phyloP scores from a whole-genome alignment of 2,113 vertebrate species.

The Chaetodon trifascialis region DNA sequence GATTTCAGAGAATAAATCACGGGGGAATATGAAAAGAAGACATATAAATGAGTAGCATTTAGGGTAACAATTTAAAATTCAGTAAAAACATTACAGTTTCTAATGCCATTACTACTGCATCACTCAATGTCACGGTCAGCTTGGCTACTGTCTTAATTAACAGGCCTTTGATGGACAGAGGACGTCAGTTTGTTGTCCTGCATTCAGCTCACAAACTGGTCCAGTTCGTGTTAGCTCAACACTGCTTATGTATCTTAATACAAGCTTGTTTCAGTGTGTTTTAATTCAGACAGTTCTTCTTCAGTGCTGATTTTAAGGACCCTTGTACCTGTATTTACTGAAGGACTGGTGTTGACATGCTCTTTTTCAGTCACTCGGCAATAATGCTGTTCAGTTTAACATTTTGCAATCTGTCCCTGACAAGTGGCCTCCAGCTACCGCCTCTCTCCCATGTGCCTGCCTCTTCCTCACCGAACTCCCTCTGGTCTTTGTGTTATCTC shows the following conservation, averaged over 20 bases:
- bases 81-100: no score
- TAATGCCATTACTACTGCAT: no score
- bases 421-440: conserved; percentile 28
- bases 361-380: background rate
- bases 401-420: conserved; percentile 6
- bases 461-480: conserved; percentile 39
- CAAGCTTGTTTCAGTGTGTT: background rate
- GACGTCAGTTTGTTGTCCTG: no score
- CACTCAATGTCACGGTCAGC: no score
- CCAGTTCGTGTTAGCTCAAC: no score
- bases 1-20: background rate
- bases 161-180: no score
- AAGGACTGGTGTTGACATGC: background rate
- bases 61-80: no score
- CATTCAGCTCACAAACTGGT: no score
- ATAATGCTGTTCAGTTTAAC: background rate
- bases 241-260: background rate
- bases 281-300: background rate
- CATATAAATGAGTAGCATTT: no score
- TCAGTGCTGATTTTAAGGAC: background rate
- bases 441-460: background rate
- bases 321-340: background rate
- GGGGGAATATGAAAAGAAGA: background rate
- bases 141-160: no score
- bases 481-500: conserved; percentile 2